Evolutionary conservation across 2,888 invertebrate species (phyloP).

Genomic region (Lamproptera curius): DNA sequence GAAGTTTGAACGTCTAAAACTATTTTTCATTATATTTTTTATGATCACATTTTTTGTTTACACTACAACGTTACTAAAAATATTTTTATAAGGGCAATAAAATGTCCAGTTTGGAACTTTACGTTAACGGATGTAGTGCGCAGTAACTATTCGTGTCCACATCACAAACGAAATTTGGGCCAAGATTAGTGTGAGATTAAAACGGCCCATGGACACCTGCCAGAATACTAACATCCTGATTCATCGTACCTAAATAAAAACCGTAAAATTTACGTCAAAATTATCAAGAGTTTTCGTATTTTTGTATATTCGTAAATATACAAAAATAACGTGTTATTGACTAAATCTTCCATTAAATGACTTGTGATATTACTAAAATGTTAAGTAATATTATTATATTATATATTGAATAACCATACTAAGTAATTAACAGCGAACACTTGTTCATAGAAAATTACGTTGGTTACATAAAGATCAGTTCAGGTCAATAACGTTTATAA

Average conservation of each 20-base stretch:
- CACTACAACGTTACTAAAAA: neutral
- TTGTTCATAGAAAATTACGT: too few relatives aligned
- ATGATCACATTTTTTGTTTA: neutral
- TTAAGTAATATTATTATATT: too few relatives aligned
- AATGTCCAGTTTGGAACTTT: neutral
- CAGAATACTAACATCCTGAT: constrained; percentile 11
- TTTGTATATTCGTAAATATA: too few relatives aligned
- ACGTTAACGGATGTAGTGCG: neutral
- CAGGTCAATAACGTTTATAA: too few relatives aligned
- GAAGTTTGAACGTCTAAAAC: too few relatives aligned
- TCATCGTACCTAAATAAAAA: constrained; percentile 7
- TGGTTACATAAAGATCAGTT: too few relatives aligned
- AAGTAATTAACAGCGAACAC: too few relatives aligned
- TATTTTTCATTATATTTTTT: neutral
- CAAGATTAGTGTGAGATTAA: constrained; percentile 8
- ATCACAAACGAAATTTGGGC: constrained; percentile 2
- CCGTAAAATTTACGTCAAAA: constrained; percentile 18
- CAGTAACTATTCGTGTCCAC: neutral
- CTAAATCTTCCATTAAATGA: too few relatives aligned
- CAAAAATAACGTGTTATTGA: too few relatives aligned
- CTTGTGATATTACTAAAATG: too few relatives aligned
- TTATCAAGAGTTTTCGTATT: too few relatives aligned
- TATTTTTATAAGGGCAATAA: neutral
- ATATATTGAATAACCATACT: too few relatives aligned
- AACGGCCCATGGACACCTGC: constrained; percentile 13